Conservation (phyloP, 2,888 invertebrate species). For the Xestia xanthographa region DNA sequence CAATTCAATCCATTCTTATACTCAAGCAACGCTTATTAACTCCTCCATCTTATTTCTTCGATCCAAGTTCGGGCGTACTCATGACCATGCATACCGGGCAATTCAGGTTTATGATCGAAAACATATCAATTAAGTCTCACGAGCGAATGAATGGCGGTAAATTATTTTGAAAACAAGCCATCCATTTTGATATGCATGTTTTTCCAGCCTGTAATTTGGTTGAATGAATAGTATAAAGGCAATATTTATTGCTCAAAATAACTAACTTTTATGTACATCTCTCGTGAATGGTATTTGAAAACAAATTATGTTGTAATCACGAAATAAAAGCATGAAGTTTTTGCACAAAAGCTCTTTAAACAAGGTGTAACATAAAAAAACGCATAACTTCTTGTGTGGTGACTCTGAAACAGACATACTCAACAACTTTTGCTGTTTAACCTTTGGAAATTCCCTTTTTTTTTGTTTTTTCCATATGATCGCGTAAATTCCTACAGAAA, state of each 20-base stretch:
- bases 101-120: constrained; percentile 52
- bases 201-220: neutral
- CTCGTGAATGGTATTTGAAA: neutral
- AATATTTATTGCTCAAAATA: neutral
- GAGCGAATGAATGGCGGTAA: constrained; percentile 15
- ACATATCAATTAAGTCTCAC: constrained; percentile 43
- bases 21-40: neutral
- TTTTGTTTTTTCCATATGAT: neutral
- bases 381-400: neutral
- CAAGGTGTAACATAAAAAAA: neutral
- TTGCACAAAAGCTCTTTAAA: neutral
- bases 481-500: neutral
- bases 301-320: neutral
- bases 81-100: constrained; percentile 25
- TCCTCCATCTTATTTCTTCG: neutral
- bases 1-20: neutral
- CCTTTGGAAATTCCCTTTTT: neutral
- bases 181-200: neutral
- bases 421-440: neutral
- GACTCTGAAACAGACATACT: neutral
- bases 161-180: constrained; percentile 32
- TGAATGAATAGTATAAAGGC: neutral
- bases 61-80: neutral
- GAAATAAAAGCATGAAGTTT: neutral
- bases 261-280: neutral